Base-by-base conservation (phyloP, 53 echinoderm and acorn worm genomes). In the Astropecten irregularis region DNA sequence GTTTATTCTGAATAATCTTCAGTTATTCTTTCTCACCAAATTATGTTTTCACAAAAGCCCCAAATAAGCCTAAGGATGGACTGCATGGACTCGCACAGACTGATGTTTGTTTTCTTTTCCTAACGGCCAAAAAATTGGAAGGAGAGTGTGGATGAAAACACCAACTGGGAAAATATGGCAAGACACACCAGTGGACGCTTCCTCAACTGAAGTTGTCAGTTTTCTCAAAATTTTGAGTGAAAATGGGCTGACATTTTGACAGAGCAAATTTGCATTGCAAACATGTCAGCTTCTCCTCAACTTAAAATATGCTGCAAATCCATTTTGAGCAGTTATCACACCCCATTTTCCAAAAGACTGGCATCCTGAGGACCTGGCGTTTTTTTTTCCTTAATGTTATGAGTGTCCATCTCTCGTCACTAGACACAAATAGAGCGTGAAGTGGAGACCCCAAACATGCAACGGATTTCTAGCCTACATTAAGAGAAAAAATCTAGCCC, bases 351-450 rank as follows among this genome's bases (percentile, higher is more conserved):
- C 58, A 23, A 42, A 18, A 76, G 76, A 76, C 40, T 76, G 37
- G 57, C 15, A 57, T 76, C 57, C 76, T 76, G 40, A 76, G 76
- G 55, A 76, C 25, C 56, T 73, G 40, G 47, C 47, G 8, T 46
- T 7, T 10, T 65, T 65, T 76, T 56, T 76, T 26, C 25, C 14
- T 39, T 40, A 76, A 56, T 57, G 76, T 76, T 76, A 57, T 52
- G 71, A 76, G 76, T 76, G 58, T 26, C 40, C 19, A 76, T 57
- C 76, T 76, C 55, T 76, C 40, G 40, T 76, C 76, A 76, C 37
- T 76, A 58, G 56, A 39, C 54, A 57, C 76, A 76, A 76, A 76
- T 76, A 76, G 76, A 76, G 76, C 76, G 19, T 76, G 76, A 76
- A 76, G 76, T 76, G 18, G 76, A 42, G 56, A 23, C 56, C 57